Evolutionary conservation across 2,888 invertebrate species (phyloP), one percentile per base, ranked within the genome.

Genomic region (Pasiphila rectangulata): DNA sequence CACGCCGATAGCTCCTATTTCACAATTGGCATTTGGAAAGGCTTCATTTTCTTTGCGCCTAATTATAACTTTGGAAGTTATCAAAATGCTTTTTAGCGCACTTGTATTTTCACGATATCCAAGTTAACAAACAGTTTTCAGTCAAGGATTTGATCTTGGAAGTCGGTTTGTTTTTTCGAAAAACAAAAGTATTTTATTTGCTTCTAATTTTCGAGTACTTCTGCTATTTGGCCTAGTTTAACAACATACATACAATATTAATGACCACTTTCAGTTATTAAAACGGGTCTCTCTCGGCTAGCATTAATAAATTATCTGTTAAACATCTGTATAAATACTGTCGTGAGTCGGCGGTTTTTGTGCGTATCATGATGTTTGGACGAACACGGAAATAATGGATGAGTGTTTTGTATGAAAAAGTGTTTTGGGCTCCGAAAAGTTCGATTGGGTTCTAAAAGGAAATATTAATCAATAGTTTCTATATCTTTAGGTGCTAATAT

Each of bases 241-340:
- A 6, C 59, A 9, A 32, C 54, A 56, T 24, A 59, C 59, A 50
- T 39, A 63, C 63, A 49, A 49, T 64, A 63, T 51, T 43, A 19
- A 39, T 20, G 19, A 34, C 23, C 25, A 38, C 32, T 44, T 41
- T 56, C 51, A 46, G 55, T n/a, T 54, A 61, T 57, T 51, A 30
- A 42, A 42, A 44, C 34, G 13, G 44, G 17, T 32, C 49, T 46
- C 39, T n/a, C n/a, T n/a, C 17, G 56, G 61, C 63, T 58, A 59
- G 74, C 72, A 78, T 79, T 80, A 80, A 77, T 71, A 71, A 57
- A 76, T 79, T 79, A 83, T 83, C 79, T 51, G 64, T 46, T 54
- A 70, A 76, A 82, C 79, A 81, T 83, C 83, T 83, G 70, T 75
- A 75, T 80, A 34, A n/a, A 79, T 79, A 69, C 64, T 51, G 63